Conservation (phyloP, 2,113 vertebrate species). For the Gnathonemus longibarbis region DNA sequence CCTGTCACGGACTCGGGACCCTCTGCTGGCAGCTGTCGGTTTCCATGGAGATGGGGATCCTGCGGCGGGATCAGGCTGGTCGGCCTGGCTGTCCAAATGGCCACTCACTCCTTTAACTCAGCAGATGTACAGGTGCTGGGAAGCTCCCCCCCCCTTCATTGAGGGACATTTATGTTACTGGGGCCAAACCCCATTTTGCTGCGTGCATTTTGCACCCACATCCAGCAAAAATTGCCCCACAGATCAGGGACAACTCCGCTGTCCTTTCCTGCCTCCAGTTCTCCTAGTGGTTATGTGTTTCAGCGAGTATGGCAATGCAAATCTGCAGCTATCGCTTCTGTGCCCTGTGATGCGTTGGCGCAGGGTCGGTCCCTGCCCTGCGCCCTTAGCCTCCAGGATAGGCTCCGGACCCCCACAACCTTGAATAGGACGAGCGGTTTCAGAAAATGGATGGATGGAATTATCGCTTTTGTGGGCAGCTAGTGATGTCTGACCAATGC, state of each 20-base stretch:
- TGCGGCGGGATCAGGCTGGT: background rate
- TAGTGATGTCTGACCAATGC: background rate
- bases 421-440: no score
- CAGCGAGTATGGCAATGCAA: background rate
- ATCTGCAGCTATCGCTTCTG: background rate
- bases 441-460: no score
- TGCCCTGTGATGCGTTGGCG: background rate
- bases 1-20: background rate
- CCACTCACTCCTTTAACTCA: background rate
- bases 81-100: slow-evolving; percentile 17
- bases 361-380: no score
- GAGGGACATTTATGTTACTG: background rate
- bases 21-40: background rate
- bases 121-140: background rate
- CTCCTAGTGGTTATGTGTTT: background rate
- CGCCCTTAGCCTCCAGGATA: no score
- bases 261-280: background rate
- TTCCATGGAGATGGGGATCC: background rate
- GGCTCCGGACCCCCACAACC: no score
- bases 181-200: background rate
- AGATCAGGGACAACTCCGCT: background rate
- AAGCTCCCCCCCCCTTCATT: background rate
- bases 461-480: background rate
- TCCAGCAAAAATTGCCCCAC: background rate
- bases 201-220: background rate